Evolutionary conservation across 37 sponge, comb jelly and placozoan genomes (phyloP).

Genomic region (Ianthella basta): DNA sequence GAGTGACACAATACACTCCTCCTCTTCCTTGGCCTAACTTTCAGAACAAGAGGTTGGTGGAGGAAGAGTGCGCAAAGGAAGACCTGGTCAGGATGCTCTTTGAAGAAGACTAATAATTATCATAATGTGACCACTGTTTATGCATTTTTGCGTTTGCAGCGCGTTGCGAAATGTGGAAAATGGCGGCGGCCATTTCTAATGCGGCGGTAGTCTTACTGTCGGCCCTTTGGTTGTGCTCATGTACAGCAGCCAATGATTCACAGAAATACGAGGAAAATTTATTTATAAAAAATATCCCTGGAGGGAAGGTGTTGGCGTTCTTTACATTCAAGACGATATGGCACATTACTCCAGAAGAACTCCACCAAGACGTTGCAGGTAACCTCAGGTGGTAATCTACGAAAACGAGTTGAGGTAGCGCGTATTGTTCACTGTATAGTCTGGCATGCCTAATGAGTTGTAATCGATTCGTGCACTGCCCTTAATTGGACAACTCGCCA

Average conservation of each 20-base stretch:
- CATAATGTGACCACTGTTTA: not conserved
- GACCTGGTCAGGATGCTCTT: conserved; percentile 56
- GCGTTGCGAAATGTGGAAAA: not conserved
- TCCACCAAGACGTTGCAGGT: conserved; percentile 2
- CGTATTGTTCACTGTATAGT: no score
- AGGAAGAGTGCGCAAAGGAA: conserved; percentile 51
- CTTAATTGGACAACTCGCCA: no score
- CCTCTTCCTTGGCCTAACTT: not conserved
- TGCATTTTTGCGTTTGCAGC: no score
- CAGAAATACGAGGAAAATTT: conserved; percentile 49
- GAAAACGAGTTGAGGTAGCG: no score
- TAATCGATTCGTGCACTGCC: no score
- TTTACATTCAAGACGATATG: conserved; percentile 69
- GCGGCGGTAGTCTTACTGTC: not conserved
- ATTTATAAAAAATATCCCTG: conserved; percentile 55
- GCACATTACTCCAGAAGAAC: conserved; percentile 35
- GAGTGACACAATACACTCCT: no score
- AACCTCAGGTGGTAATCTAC: not conserved
- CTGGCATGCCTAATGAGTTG: no score
- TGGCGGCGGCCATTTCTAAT: not conserved
- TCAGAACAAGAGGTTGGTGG: conserved; percentile 40
- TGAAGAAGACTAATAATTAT: conserved; percentile 40
- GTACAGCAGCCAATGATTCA: not conserved
- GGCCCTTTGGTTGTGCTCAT: not conserved
- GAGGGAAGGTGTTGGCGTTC: conserved; percentile 60